These are phyloP conservation scores for Calameuta idolon DNA, from an alignment of 2,888 invertebrate genomes.

Conservation along the genomic window DNA sequence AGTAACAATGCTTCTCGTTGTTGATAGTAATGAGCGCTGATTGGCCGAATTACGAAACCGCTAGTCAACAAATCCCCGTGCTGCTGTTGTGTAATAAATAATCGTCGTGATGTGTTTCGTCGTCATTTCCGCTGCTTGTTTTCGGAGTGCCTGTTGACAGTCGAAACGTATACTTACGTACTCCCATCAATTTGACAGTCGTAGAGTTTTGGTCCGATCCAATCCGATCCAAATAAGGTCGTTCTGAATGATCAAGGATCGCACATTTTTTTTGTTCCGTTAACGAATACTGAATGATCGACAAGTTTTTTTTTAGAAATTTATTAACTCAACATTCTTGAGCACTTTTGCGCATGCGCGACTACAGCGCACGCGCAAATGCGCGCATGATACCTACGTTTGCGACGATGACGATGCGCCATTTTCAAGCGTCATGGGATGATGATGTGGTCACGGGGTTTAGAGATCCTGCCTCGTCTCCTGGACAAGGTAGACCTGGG, in stretches of 20 bases:
- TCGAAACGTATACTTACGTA: background rate
- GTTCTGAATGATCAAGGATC: background rate
- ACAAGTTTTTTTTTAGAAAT: background rate
- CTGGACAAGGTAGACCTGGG: constrained; percentile 91
- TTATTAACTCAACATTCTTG: background rate
- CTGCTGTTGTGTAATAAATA: background rate
- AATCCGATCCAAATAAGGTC: background rate
- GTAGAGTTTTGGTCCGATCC: background rate
- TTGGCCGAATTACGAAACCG: background rate
- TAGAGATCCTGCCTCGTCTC: constrained; percentile 75
- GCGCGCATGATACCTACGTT: constrained; percentile 5
- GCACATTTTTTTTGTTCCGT: background rate
- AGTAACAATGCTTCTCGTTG: background rate
- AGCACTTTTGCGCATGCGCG: background rate
- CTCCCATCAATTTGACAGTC: background rate
- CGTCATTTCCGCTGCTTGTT: background rate
- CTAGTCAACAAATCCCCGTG: background rate
- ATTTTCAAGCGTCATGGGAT: constrained; percentile 12
- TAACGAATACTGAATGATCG: background rate
- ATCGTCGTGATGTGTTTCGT: background rate
- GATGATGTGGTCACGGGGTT: constrained; percentile 33
- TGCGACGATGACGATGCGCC: constrained; percentile 3
- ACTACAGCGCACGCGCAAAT: background rate
- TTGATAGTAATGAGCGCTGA: background rate
- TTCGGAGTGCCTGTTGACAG: constrained; percentile 5